Conservation (phyloP, 2,113 vertebrate species). For the Cryptotis parvus region DNA sequence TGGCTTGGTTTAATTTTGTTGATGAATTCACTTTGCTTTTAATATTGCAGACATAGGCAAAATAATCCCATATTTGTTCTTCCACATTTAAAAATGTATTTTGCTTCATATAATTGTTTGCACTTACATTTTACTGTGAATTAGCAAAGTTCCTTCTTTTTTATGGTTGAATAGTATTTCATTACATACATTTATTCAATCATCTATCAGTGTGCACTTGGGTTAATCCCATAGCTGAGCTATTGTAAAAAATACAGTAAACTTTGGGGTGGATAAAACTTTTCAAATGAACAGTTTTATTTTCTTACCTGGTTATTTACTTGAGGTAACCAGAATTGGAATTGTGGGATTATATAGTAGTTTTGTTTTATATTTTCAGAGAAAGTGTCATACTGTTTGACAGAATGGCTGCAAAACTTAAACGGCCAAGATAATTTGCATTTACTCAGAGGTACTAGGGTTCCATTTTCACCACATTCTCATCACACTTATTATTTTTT, state of each 20-base stretch:
- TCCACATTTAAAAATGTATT: too few species aligned
- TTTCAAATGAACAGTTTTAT: neutral
- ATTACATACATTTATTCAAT: too few species aligned
- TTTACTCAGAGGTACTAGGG: too few species aligned
- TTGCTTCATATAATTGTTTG: too few species aligned
- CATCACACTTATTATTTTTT: neutral
- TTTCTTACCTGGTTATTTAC: neutral
- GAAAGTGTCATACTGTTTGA: neutral
- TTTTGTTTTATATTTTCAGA: neutral
- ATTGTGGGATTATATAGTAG: neutral
- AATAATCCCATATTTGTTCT: too few species aligned
- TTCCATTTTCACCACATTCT: neutral
- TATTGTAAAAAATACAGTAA: neutral
- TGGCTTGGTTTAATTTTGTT: too few species aligned
- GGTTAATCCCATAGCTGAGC: neutral
- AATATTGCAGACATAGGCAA: too few species aligned
- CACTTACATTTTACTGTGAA: too few species aligned
- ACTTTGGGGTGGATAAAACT: neutral
- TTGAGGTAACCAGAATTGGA: neutral
- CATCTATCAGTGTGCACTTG: too few species aligned
- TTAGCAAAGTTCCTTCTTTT: too few species aligned
- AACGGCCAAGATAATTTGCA: neutral
- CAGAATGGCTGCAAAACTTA: neutral
- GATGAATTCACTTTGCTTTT: too few species aligned
- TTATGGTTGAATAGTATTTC: too few species aligned